Conservation (phyloP, 2,888 invertebrate species). For the Smittia sp. region DNA sequence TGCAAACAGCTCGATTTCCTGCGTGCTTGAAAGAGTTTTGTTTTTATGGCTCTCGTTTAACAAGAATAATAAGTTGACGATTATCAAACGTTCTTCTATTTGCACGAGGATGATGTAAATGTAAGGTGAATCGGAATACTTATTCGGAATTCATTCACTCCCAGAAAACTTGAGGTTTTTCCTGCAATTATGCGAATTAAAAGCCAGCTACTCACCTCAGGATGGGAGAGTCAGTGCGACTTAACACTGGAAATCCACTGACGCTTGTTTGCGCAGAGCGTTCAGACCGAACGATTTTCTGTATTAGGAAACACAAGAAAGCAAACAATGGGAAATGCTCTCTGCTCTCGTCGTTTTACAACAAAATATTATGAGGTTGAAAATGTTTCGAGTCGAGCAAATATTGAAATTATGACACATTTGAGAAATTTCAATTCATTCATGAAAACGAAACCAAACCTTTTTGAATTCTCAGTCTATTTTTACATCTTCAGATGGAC, state of each 20-base stretch:
- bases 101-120: not conserved
- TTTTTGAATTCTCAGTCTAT: conserved; percentile 37
- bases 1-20: conserved; percentile 39
- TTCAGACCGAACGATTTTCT: not conserved
- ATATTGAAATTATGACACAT: conserved; percentile 41
- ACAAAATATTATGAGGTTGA: conserved; percentile 8
- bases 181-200: not conserved
- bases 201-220: not conserved
- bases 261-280: conserved; percentile 18
- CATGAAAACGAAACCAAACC: not conserved
- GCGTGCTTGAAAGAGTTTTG: conserved; percentile 21
- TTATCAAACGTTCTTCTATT: not conserved
- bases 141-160: not conserved
- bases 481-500: conserved; percentile 41
- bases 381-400: conserved; percentile 17
- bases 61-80: conserved; percentile 6
- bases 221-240: conserved; percentile 20
- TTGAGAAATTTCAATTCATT: conserved; percentile 40
- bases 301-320: conserved; percentile 41
- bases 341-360: not conserved
- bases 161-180: not conserved
- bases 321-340: conserved; percentile 41
- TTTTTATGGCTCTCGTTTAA: conserved; percentile 27
- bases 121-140: conserved; percentile 1
- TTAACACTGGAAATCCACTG: conserved; percentile 22